phyloP scores from a whole-genome alignment of 2,113 vertebrate species.

The Colaptes auratus region DNA sequence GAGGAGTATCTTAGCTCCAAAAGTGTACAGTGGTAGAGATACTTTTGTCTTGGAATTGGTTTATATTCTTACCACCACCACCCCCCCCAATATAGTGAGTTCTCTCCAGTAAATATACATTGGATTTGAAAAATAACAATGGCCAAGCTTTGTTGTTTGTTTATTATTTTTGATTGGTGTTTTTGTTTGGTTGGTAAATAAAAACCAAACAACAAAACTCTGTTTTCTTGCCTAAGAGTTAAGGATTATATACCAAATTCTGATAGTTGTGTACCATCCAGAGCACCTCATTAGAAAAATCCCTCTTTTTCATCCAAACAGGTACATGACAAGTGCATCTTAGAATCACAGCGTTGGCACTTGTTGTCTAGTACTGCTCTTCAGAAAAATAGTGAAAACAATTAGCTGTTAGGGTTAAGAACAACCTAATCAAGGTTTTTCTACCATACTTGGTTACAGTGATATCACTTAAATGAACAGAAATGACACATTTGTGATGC shows the following conservation, averaged over 20 bases:
- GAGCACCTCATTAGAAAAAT: background rate
- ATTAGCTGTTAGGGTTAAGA: background rate
- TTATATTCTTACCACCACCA: background rate
- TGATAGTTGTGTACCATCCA: background rate
- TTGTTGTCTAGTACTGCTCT: background rate
- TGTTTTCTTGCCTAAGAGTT: background rate
- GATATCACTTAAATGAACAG: background rate
- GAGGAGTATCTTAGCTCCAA: background rate
- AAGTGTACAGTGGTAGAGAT: background rate
- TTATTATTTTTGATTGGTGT: too few relatives aligned
- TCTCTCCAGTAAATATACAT: background rate
- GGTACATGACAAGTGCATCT: background rate
- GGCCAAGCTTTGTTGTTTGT: background rate
- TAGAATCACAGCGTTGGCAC: background rate
- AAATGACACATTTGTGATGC: background rate
- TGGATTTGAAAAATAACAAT: background rate
- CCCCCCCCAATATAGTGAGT: background rate
- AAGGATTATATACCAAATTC: background rate
- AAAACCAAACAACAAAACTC: too few relatives aligned
- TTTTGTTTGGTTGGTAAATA: too few relatives aligned
- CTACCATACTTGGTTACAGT: background rate
- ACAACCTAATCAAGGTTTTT: background rate
- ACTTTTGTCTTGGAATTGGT: background rate
- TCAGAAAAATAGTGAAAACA: background rate
- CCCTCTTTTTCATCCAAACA: background rate